Conservation (phyloP, 2,888 invertebrate species). For the Plagodis pulveraria region DNA sequence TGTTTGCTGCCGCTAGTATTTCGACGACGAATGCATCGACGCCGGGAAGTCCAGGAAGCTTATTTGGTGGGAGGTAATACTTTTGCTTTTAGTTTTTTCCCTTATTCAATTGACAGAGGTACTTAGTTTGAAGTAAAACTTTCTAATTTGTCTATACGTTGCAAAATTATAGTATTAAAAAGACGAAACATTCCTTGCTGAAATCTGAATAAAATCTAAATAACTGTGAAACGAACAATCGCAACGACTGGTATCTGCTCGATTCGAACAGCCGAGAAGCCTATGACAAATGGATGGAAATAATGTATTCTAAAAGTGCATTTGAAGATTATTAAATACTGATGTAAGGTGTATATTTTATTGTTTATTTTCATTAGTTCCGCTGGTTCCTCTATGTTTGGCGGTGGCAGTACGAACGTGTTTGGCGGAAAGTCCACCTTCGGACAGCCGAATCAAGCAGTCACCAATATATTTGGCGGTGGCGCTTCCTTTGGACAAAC, state of each 20-base stretch:
- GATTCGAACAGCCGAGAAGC: too few species aligned
- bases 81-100: not conserved
- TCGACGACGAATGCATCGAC: constrained; percentile 69
- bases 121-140: too few species aligned
- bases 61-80: constrained; percentile 70
- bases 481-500: constrained; percentile 61
- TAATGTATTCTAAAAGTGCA: not conserved
- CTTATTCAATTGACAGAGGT: too few species aligned
- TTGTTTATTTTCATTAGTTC: constrained; percentile 44
- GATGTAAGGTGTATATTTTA: not conserved
- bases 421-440: constrained; percentile 71
- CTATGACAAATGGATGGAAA: too few species aligned
- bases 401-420: constrained; percentile 59
- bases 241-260: too few species aligned
- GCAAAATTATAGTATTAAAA: too few species aligned
- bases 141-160: too few species aligned
- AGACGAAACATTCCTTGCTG: too few species aligned
- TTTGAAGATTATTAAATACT: not conserved
- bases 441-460: constrained; percentile 60
- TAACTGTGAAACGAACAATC: too few species aligned
- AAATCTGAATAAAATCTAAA: too few species aligned
- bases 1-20: constrained; percentile 77
- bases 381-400: constrained; percentile 60
- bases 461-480: constrained; percentile 67
- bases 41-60: constrained; percentile 60